A percentile compares a stretch with the other conserved stretches of the same genome.
These are phyloP conservation scores for Amblyteles armatorius DNA, from an alignment of 2,888 invertebrate genomes.

Conservation along the genomic window DNA sequence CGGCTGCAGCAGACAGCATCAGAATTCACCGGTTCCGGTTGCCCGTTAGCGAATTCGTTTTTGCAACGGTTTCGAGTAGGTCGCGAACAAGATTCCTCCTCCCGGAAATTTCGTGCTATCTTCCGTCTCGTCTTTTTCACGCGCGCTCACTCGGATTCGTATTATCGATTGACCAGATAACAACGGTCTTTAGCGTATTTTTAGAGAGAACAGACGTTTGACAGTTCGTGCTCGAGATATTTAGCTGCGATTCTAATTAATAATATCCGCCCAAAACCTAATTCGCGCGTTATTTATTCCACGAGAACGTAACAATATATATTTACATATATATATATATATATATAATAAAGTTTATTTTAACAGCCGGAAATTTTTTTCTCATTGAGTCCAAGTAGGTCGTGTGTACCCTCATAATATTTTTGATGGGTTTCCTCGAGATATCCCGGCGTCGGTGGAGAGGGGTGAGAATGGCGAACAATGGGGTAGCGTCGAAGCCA, in stretches of 20 bases:
- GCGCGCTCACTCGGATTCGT: neutral
- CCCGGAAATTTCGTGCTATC: too few species aligned
- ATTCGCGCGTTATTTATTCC: too few species aligned
- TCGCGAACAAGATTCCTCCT: conserved; percentile 42
- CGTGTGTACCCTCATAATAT: conserved; percentile 43
- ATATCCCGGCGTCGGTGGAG: conserved; percentile 13
- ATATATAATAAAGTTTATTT: too few species aligned
- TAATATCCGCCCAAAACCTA: too few species aligned
- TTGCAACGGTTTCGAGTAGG: conserved; percentile 13
- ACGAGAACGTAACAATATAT: too few species aligned
- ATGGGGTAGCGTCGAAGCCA: conserved; percentile 25
- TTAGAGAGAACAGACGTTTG: too few species aligned
- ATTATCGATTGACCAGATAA: too few species aligned
- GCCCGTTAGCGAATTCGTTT: conserved; percentile 28
- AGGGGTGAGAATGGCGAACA: conserved; percentile 5
- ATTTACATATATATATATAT: neutral
- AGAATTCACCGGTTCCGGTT: neutral
- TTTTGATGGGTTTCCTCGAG: conserved; percentile 32
- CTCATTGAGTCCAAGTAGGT: neutral
- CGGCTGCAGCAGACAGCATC: neutral
- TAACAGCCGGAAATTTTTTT: neutral
- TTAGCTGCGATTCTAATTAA: too few species aligned
- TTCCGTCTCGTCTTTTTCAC: neutral
- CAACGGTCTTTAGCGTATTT: too few species aligned
- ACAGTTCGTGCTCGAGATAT: too few species aligned